phyloP scores from a whole-genome alignment of 2,113 vertebrate species.

The Fregata magnificens region DNA sequence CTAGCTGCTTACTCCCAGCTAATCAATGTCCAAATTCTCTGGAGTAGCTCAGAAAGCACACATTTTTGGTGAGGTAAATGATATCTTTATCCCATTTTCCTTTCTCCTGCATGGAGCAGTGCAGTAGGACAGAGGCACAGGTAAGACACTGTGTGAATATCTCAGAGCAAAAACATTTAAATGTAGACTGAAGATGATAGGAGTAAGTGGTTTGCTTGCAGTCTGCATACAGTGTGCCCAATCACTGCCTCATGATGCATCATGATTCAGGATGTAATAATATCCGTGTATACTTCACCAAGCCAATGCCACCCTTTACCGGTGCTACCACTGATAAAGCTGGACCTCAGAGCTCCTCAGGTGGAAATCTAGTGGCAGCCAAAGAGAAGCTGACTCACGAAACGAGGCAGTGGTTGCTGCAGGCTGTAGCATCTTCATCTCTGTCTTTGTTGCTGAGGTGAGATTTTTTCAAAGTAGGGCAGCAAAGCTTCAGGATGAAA shows the following conservation, averaged over 20 bases:
- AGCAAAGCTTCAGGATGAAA: not conserved
- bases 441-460: not conserved
- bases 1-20: not conserved
- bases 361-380: not conserved
- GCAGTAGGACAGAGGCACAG: not conserved
- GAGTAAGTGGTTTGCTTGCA: not conserved
- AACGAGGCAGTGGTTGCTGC: not conserved
- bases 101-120: not conserved
- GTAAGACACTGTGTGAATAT: not conserved
- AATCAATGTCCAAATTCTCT: not conserved
- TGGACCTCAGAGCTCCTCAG: not conserved
- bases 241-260: not conserved
- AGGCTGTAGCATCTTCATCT: not conserved
- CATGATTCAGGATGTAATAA: not conserved
- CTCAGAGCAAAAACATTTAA: not conserved
- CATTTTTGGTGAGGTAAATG: not conserved
- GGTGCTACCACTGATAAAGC: not conserved
- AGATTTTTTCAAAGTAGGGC: not conserved
- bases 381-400: not conserved
- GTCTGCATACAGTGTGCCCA: not conserved
- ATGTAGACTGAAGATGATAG: not conserved
- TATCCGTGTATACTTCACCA: not conserved
- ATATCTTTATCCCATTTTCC: not conserved
- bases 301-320: not conserved
- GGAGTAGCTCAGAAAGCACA: not conserved